Evolutionary conservation across 2,797 vertebrate genomes (phyloP), one percentile per base, ranked within the genome.

Genomic region (Platalea minor): DNA sequence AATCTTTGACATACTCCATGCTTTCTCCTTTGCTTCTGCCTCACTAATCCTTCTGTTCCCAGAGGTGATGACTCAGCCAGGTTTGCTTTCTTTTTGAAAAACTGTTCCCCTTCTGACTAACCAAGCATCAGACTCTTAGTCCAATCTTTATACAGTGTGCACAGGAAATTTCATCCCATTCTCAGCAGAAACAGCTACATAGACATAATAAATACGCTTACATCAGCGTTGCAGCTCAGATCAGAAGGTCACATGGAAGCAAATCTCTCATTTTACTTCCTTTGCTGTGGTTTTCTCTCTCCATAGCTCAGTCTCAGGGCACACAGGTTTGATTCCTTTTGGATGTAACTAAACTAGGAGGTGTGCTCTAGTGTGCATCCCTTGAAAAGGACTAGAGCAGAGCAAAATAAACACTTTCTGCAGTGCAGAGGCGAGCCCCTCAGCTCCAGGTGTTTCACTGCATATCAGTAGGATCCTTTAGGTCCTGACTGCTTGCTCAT

Each of bases 51-150:
- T 84, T 25, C 57, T 43, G 33, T 35, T 95, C 85, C 67, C 92
- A 60, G 67, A 56, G 75, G 78, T 68, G 80, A 91, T 89, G 92
- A 89, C 75, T 93, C 94, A 89, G 85, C 26, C 53, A 87, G 26
- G 24, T 79, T 89, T 68, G 35, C 45, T 54, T 65, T 63, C 67
- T 61, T 63, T 77, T 29, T 75, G 63, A 89, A 75, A 85, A 88
- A 50, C 59, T n/a, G 26, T 43, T 84, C 45, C 48, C 23, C 45
- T 61, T 78, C 74, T 85, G 82, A 60, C 79, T 72, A 89, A 64
- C 53, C 48, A 72, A 91, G 79, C 35, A 29, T 45, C 48, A 75
- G 57, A 19, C 13, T 23, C 61, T 68, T 35, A 39, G 29, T 79
- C 82, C 46, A 73, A 33, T 50, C 67, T 68, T 68, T 51, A 72